Percentiles rank a stretch among this genome's conserved stretches.
Conservation (phyloP, 2,113 vertebrate species). For the Lophius piscatorius region DNA sequence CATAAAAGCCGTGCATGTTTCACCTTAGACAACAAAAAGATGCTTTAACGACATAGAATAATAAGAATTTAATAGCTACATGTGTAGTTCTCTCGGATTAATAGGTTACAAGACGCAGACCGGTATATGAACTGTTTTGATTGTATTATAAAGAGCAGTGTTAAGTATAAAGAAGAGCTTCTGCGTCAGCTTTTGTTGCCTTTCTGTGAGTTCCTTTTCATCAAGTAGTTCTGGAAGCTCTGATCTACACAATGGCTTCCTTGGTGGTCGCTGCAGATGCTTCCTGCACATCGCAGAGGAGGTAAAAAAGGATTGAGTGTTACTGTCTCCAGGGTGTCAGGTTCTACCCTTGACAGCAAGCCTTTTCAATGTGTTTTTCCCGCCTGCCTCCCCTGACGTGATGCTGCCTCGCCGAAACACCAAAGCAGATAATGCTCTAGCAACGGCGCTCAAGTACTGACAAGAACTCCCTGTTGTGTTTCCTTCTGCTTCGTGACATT, state of each 20-base stretch:
- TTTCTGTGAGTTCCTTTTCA: background rate
- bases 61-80: too few species aligned
- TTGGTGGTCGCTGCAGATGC: background rate
- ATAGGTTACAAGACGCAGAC: too few species aligned
- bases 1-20: too few species aligned
- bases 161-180: too few species aligned
- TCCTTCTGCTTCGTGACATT: background rate
- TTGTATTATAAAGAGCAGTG: too few species aligned
- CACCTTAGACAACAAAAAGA: too few species aligned
- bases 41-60: too few species aligned
- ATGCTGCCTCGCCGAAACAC: conserved; percentile 5
- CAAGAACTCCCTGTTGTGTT: background rate
- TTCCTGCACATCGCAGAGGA: conserved; percentile 20
- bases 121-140: too few species aligned
- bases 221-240: background rate
- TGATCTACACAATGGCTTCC: conserved; percentile 3
- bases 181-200: background rate
- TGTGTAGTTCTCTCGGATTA: too few species aligned
- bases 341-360: conserved; percentile 11
- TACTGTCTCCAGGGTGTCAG: conserved; percentile 19
- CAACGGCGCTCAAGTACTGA: background rate
- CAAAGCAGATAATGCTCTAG: background rate
- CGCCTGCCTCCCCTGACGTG: too few species aligned
- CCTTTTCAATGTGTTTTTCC: conserved; percentile 9
- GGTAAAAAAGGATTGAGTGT: conserved; percentile 26